Conservation (phyloP, 2,888 invertebrate species). For the Plebejus melissa region DNA sequence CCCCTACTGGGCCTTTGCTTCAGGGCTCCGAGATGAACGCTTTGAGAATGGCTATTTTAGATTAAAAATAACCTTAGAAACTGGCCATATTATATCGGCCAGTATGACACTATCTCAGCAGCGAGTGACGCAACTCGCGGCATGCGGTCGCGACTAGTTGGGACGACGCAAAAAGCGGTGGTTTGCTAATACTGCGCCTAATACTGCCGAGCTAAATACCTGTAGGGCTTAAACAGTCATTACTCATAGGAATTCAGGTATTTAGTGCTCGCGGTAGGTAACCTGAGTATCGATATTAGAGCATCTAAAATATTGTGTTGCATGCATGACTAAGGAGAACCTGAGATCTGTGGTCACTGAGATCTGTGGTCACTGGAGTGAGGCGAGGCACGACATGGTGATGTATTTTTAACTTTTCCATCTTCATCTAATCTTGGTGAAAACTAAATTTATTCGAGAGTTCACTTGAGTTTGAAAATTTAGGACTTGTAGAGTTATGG, state of each 20-base stretch:
- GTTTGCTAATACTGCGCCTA: slow-evolving; percentile 18
- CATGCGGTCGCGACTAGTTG: slow-evolving; percentile 10
- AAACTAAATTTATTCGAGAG: no score
- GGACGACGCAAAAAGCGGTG: slow-evolving; percentile 1
- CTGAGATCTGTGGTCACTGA: neutral
- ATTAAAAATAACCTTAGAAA: no score
- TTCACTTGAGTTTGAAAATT: no score
- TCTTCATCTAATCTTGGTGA: no score
- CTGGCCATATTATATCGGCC: neutral
- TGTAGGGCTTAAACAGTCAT: neutral
- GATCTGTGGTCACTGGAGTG: neutral
- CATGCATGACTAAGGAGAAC: neutral
- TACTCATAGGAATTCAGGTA: slow-evolving; percentile 10
- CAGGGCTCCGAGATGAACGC: no score
- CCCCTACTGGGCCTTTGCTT: no score
- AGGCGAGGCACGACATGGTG: no score
- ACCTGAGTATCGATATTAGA: neutral
- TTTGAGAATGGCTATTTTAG: no score
- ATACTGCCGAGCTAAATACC: neutral
- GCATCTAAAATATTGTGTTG: neutral
- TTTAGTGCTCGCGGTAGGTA: neutral
- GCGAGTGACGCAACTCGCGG: neutral
- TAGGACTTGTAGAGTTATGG: neutral
- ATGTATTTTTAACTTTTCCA: no score
- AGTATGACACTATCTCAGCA: neutral